Evolutionary conservation across 2,797 vertebrate genomes (phyloP).

Genomic region (Coilia nasus): DNA sequence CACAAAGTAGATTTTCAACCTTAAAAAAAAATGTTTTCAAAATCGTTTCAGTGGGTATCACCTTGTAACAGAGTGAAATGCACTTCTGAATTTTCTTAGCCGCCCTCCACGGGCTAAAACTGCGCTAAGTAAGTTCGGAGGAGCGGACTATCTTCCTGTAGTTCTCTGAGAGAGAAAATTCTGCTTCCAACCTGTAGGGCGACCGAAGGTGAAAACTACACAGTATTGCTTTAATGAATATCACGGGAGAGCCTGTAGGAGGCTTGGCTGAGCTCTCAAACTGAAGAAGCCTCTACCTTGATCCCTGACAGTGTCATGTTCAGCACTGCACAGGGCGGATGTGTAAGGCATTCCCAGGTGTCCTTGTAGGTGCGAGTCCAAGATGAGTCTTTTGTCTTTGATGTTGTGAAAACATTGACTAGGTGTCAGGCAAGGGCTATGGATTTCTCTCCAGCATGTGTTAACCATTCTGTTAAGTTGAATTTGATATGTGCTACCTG

Average conservation of each 20-base stretch:
- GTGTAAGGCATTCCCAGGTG: background rate
- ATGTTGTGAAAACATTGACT: slow-evolving; percentile 50
- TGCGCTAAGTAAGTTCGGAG: too few species aligned
- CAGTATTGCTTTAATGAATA: background rate
- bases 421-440: slow-evolving; percentile 33
- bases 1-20: too few species aligned
- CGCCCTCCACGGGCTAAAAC: too few species aligned
- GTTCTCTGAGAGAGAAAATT: too few species aligned
- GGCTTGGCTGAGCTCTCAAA: background rate
- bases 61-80: too few species aligned
- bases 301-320: background rate
- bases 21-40: too few species aligned
- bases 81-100: too few species aligned
- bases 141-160: too few species aligned
- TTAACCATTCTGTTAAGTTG: slow-evolving; percentile 48
- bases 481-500: slow-evolving; percentile 46
- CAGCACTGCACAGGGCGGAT: background rate
- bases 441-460: slow-evolving; percentile 38
- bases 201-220: too few species aligned
- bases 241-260: background rate
- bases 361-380: background rate
- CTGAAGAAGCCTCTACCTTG: background rate
- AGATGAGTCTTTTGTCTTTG: slow-evolving; percentile 51
- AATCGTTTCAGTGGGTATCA: too few species aligned
- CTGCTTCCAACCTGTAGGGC: too few species aligned